phyloP scores from a whole-genome alignment of 2,113 vertebrate species.

The Phyllostomus hastatus region DNA sequence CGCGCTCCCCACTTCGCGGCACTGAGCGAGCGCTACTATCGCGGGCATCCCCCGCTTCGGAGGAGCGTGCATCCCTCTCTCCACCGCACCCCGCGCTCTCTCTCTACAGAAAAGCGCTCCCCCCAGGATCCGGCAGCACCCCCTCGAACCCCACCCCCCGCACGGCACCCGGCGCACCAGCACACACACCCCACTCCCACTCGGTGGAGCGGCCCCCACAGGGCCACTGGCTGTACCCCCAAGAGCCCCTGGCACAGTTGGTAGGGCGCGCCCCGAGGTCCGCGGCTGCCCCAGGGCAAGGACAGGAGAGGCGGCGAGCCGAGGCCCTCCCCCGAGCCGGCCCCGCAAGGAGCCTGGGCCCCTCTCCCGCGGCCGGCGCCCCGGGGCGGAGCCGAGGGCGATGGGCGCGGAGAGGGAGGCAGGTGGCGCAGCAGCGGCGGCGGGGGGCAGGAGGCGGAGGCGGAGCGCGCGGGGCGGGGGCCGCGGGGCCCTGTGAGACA shows the following conservation, averaged over 20 bases:
- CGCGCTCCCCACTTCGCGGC: background rate
- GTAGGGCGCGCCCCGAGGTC: background rate
- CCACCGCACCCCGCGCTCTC: background rate
- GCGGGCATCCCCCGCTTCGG: background rate
- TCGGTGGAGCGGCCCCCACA: background rate
- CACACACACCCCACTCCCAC: background rate
- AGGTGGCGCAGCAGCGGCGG: slow-evolving; percentile 66
- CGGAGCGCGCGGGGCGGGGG: slow-evolving; percentile 62
- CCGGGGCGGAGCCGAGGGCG: slow-evolving; percentile 63
- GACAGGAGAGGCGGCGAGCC: background rate
- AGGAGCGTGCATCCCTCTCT: background rate
- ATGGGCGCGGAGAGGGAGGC: slow-evolving; percentile 61
- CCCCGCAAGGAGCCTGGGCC: background rate
- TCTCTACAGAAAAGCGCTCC: background rate
- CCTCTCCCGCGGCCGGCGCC: slow-evolving; percentile 42
- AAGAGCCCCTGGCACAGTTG: background rate
- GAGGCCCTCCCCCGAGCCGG: background rate
- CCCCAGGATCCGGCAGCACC: background rate
- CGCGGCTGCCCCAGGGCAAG: background rate
- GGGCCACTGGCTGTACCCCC: background rate
- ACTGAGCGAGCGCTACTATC: background rate
- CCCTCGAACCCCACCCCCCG: background rate
- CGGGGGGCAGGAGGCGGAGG: slow-evolving; percentile 53
- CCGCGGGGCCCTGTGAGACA: slow-evolving; percentile 56
- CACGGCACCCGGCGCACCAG: background rate